Percentiles rank a stretch among this genome's conserved stretches.
Conservation (phyloP, 2,797 vertebrate genomes). For the Eulemur coronatus region DNA sequence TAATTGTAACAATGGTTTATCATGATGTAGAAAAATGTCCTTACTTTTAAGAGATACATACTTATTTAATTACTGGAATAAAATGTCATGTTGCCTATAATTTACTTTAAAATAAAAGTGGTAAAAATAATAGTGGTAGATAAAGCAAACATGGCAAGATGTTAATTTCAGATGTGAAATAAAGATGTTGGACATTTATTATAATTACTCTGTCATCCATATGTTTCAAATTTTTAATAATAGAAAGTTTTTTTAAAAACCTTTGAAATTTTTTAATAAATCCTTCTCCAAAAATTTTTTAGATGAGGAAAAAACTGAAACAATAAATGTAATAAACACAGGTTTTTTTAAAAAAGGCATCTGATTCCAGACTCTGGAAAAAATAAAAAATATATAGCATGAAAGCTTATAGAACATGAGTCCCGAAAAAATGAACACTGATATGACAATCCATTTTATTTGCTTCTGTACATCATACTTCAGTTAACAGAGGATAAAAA, state of each 20-base stretch:
- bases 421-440: neutral
- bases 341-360: neutral
- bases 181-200: neutral
- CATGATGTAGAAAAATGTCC: neutral
- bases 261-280: neutral
- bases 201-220: neutral
- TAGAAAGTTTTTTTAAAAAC: neutral
- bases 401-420: neutral
- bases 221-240: neutral
- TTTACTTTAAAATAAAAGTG: constrained; percentile 21
- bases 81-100: neutral
- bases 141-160: constrained; percentile 10
- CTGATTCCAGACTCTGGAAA: neutral
- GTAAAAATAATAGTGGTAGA: neutral
- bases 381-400: neutral
- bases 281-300: constrained; percentile 19
- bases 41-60: constrained; percentile 18
- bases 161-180: neutral
- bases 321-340: neutral
- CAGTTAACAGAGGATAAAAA: neutral
- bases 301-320: neutral
- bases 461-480: neutral
- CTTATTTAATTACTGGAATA: neutral
- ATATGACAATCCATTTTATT: neutral
- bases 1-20: neutral